These are phyloP conservation scores for Phyllopteryx taeniolatus DNA, from an alignment of 2,113 vertebrate species.

Conservation along the genomic window DNA sequence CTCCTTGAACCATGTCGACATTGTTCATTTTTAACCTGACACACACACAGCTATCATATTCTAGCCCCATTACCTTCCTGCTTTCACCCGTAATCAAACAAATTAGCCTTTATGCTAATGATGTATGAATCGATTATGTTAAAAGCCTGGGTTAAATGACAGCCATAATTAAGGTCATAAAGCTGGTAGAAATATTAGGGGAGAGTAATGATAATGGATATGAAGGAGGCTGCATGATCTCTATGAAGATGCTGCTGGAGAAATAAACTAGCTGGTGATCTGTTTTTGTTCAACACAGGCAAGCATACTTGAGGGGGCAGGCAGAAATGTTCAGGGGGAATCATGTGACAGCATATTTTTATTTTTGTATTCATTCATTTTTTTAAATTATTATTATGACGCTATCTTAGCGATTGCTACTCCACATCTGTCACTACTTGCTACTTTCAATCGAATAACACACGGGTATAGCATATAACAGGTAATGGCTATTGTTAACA, in stretches of 20 bases:
- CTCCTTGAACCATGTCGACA: conserved; percentile 44
- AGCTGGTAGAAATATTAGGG: conserved; percentile 46
- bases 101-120: conserved; percentile 68
- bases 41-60: conserved; percentile 46
- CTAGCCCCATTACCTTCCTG: conserved; percentile 40
- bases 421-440: no score
- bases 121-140: conserved; percentile 58
- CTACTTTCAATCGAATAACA: no score
- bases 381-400: no score
- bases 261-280: conserved; percentile 57
- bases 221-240: conserved; percentile 33
- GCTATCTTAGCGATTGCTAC: no score
- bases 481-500: no score
- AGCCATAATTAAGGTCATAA: conserved; percentile 59
- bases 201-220: conserved; percentile 55
- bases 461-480: no score
- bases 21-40: conserved; percentile 50
- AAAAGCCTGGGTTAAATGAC: conserved; percentile 55
- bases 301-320: no score
- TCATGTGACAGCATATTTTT: no score
- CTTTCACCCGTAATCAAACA: conserved; percentile 65
- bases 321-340: no score
- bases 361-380: no score
- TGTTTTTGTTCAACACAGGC: conserved; percentile 28
- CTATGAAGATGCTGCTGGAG: conserved; percentile 33